Conservation (phyloP, 2,888 invertebrate genomes). For the Polyommatus icarus region DNA sequence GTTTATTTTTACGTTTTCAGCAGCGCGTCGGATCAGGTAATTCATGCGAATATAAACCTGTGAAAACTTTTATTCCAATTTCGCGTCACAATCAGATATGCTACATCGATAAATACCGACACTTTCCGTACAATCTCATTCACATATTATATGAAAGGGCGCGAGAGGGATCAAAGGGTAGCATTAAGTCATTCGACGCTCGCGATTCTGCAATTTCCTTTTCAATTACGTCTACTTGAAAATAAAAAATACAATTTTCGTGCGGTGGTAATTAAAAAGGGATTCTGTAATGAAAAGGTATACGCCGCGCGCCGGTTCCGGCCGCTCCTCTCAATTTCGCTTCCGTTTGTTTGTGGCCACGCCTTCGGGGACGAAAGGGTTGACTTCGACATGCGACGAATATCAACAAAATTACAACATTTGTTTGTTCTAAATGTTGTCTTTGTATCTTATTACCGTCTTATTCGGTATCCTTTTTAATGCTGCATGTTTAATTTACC, state of each 20-base stretch:
- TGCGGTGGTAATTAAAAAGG: constrained; percentile 79
- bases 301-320: constrained; percentile 67
- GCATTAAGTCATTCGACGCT: constrained; percentile 77
- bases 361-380: constrained; percentile 73
- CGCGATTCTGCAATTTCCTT: constrained; percentile 75
- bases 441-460: constrained; percentile 15
- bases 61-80: background rate
- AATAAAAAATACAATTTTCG: constrained; percentile 77
- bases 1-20: constrained; percentile 3
- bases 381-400: constrained; percentile 53
- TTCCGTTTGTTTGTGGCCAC: constrained; percentile 77
- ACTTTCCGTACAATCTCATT: background rate
- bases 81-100: background rate
- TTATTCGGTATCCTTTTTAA: constrained; percentile 3
- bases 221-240: constrained; percentile 80
- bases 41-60: background rate
- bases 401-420: constrained; percentile 54
- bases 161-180: constrained; percentile 76
- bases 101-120: background rate
- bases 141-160: constrained; percentile 50
- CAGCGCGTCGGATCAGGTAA: background rate
- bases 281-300: constrained; percentile 80
- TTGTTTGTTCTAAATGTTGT: constrained; percentile 25
- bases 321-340: constrained; percentile 78
- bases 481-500: background rate